Evolutionary conservation across 2,113 vertebrate species (phyloP).

Genomic region (Megatriorchis doriae): DNA sequence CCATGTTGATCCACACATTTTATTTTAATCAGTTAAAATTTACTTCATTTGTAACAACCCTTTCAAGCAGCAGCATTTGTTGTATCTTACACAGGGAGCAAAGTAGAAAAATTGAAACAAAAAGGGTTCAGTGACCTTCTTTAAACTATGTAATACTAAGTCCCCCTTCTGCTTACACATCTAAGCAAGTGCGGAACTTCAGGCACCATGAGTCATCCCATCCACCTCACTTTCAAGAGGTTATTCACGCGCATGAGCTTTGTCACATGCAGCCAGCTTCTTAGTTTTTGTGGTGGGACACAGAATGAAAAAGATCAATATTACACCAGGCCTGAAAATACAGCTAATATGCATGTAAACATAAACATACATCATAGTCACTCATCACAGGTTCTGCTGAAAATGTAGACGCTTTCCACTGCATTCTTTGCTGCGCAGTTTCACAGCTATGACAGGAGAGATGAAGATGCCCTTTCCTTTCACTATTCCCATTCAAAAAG

Average conservation of each 20-base stretch:
- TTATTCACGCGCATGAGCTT: neutral
- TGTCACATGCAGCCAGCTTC: neutral
- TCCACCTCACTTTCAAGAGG: neutral
- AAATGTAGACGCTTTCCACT: neutral
- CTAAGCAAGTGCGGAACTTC: neutral
- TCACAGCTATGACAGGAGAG: neutral
- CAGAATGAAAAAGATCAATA: neutral
- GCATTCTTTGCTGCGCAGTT: neutral
- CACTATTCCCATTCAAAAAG: neutral
- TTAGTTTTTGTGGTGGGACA: neutral
- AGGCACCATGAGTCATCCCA: neutral
- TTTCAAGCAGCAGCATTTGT: neutral
- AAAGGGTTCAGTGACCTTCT: neutral
- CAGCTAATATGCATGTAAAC: neutral
- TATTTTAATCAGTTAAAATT: neutral
- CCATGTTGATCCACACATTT: neutral
- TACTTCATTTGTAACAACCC: neutral
- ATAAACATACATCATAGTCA: neutral
- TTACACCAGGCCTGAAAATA: neutral
- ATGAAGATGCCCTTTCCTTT: neutral
- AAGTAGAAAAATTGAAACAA: neutral
- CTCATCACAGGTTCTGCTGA: neutral
- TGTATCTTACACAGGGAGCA: neutral
- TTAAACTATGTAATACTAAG: neutral
- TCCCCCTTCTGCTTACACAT: neutral